Percentiles rank a stretch among this genome's conserved stretches.
Conservation (phyloP, 2,797 vertebrate species). For the Sparidentex hasta region DNA sequence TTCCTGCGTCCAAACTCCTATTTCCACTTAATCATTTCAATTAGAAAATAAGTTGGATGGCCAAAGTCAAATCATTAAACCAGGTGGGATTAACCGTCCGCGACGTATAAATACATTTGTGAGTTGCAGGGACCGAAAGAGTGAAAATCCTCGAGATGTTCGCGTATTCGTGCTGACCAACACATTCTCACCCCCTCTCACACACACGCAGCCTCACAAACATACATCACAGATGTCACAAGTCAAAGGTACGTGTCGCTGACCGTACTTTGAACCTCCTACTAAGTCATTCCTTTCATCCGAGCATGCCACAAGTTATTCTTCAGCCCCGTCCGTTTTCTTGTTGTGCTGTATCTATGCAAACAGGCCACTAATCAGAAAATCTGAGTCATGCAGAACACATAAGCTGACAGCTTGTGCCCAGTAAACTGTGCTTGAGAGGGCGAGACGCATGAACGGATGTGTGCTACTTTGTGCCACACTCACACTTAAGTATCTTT, state of each 20-base stretch:
- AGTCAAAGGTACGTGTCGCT: slow-evolving; percentile 35
- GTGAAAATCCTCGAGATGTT: not conserved
- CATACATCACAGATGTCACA: slow-evolving; percentile 25
- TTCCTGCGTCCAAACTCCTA: not conserved
- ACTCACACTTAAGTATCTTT: slow-evolving; percentile 21
- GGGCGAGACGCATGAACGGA: slow-evolving; percentile 46
- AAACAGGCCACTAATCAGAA: slow-evolving; percentile 79
- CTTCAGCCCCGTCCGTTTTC: slow-evolving; percentile 63
- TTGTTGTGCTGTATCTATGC: slow-evolving; percentile 78
- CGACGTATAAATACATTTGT: not conserved
- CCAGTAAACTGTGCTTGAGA: slow-evolving; percentile 44
- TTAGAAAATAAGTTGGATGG: not conserved
- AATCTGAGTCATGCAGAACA: slow-evolving; percentile 82
- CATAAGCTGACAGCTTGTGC: slow-evolving; percentile 70
- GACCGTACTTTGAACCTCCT: slow-evolving; percentile 50
- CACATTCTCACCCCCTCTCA: not conserved
- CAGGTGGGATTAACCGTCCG: not conserved
- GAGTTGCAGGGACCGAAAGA: not conserved
- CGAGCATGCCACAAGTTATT: slow-evolving; percentile 45
- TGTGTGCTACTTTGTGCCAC: slow-evolving; percentile 57
- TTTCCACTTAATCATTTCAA: not conserved
- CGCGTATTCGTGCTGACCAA: not conserved
- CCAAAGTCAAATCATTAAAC: not conserved
- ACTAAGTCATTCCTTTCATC: slow-evolving; percentile 53
- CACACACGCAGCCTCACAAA: slow-evolving; percentile 3